A percentile compares a stretch with the other conserved stretches of the same genome.
phyloP scores from a whole-genome alignment of 1,140 invertebrate species.

The Brachionus asplanchnoidis region DNA sequence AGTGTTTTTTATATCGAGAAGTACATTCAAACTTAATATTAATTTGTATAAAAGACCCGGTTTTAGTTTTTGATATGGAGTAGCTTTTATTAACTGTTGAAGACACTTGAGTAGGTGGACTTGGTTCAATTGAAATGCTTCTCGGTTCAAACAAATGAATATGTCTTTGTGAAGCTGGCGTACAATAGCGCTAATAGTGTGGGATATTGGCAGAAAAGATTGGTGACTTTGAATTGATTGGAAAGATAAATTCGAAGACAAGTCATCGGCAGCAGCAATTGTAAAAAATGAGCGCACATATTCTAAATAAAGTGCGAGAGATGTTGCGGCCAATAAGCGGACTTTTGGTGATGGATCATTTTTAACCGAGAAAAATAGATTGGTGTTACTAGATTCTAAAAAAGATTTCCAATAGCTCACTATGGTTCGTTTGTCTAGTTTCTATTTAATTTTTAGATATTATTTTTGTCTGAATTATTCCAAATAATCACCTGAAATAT shows the following conservation, averaged over 20 bases:
- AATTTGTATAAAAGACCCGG: slow-evolving; percentile 28
- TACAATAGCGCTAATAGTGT: neutral
- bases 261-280: slow-evolving; percentile 19
- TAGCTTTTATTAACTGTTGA: slow-evolving; percentile 11
- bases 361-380: slow-evolving; percentile 23
- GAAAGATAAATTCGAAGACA: neutral
- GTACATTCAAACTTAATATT: neutral
- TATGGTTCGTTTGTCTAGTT: slow-evolving; percentile 19
- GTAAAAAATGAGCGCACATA: slow-evolving; percentile 9
- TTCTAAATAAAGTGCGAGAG: neutral
- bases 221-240: neutral
- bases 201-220: slow-evolving; percentile 29
- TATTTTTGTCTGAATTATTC: neutral
- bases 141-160: neutral
- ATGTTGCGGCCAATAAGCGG: neutral
- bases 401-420: slow-evolving; percentile 38
- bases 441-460: neutral
- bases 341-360: slow-evolving; percentile 40
- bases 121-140: slow-evolving; percentile 16
- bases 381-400: neutral
- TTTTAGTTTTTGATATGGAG: slow-evolving; percentile 29
- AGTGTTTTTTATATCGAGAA: neutral
- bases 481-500: slow-evolving; percentile 14
- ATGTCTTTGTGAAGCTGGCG: slow-evolving; percentile 8
- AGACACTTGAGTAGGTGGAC: slow-evolving; percentile 17